Base-by-base conservation (phyloP, 1,140 invertebrate genomes). In the Triops cancriformis region DNA sequence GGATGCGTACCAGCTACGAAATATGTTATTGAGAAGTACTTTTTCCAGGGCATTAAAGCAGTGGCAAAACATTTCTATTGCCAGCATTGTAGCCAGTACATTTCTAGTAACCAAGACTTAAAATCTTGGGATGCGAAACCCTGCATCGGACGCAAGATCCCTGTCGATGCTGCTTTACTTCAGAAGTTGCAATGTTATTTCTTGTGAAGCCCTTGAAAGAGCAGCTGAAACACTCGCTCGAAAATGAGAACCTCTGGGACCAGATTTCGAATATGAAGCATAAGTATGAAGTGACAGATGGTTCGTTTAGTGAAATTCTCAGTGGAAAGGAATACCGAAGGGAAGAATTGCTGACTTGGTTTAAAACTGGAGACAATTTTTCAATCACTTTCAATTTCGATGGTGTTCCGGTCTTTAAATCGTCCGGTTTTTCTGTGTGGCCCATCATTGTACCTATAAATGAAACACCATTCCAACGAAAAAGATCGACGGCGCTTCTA, bases 341-440 rank as follows among this genome's bases (percentile, higher is more conserved):
- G 5, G 18, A n/a, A n/a, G n/a, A n/a, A n/a, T n/a, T n/a, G 18
- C 6, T n/a, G 28, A n/a, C 28, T n/a, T 10, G 28, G 18, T 31
- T 10, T 27, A 28, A 74, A 74, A 26, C 18, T n/a, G 7, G 23
- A n/a, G n/a, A n/a, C n/a, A n/a, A n/a, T 31, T 31, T 7, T 74
- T 74, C 28, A 26, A 9, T 7, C 27, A 81, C 80, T 75, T 79
- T 82, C 74, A 78, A 72, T 75, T 28, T 76, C 10, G 83, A 85
- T 75, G 83, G 83, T 0, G 79, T 84, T 41, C 81, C 83, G 10
- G 80, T 84, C 10, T 84, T 83, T 45, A 82, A 83, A 78, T 84
- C 83, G 0, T 83, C 83, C 23, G 80, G 81, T 79, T 79, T 81
- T 27, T 81, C 80, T 75, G 79, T 82, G 51, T 85, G 83, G 83